Percentiles rank a stretch among this genome's conserved stretches.
Conservation (phyloP, 2,113 vertebrate genomes). For the Nyctibius bracteatus region DNA sequence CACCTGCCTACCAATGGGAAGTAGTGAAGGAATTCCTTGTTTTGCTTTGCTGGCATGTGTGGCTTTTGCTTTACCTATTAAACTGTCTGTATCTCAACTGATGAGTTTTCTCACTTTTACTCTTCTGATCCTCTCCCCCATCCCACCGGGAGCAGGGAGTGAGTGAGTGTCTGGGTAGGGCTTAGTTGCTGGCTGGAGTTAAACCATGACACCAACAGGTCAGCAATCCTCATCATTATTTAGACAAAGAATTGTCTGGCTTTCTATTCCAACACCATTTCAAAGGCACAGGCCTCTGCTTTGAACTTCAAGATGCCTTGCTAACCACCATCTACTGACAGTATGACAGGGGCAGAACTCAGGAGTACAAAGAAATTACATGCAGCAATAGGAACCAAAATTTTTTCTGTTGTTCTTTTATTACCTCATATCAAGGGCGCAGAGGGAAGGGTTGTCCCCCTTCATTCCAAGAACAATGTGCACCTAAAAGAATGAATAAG, state of each 20-base stretch:
- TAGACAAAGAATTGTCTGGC: neutral
- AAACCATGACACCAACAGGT: neutral
- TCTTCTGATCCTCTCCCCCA: no score
- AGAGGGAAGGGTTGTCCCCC: neutral
- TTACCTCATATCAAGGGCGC: neutral
- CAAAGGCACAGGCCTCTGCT: neutral
- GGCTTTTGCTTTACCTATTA: no score
- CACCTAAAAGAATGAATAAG: neutral
- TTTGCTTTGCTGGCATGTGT: neutral
- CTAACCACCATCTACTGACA: neutral
- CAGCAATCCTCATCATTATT: neutral
- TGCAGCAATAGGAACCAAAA: neutral
- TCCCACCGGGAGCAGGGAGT: no score
- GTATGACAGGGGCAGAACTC: neutral
- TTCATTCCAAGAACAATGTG: neutral
- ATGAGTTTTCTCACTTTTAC: no score
- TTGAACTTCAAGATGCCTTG: neutral
- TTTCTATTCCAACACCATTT: neutral
- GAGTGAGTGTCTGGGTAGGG: no score
- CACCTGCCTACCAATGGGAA: neutral
- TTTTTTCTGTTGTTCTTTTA: neutral
- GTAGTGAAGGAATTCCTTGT: neutral
- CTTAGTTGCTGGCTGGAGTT: no score
- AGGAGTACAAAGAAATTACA: neutral
- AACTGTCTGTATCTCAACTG: no score